Evolutionary conservation across 2,797 vertebrate genomes (phyloP).

Genomic region (Silurus lanzhouensis): DNA sequence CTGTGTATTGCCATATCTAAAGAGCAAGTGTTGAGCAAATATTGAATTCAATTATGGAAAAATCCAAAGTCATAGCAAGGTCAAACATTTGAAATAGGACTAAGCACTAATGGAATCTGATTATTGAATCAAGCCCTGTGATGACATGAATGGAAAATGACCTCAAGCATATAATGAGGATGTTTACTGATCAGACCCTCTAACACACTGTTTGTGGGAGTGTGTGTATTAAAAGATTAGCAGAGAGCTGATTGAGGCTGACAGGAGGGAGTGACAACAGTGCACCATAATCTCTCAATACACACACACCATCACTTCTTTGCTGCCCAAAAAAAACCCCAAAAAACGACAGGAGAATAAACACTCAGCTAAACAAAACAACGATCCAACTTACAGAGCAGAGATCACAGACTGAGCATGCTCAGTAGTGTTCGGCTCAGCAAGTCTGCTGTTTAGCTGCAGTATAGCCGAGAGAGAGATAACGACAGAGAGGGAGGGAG

Average conservation of each 20-base stretch:
- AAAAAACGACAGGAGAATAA: background rate
- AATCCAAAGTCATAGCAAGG: slow-evolving; percentile 1
- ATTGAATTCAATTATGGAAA: background rate
- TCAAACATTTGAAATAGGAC: background rate
- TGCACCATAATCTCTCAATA: slow-evolving; percentile 57
- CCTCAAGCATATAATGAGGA: slow-evolving; percentile 9
- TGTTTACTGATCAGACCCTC: background rate
- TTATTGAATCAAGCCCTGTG: background rate
- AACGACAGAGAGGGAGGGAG: background rate
- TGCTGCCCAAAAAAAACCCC: background rate
- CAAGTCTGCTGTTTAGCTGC: slow-evolving; percentile 78
- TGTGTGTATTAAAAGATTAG: slow-evolving; percentile 78
- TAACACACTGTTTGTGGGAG: slow-evolving; percentile 22
- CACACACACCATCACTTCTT: background rate
- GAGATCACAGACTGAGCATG: slow-evolving; percentile 68
- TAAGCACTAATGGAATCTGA: background rate
- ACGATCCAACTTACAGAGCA: slow-evolving; percentile 36
- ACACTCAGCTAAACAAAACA: slow-evolving; percentile 34
- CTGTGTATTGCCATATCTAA: background rate
- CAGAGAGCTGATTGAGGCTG: slow-evolving; percentile 66
- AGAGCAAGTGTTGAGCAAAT: background rate
- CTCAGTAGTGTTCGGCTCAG: slow-evolving; percentile 71
- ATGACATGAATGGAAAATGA: background rate
- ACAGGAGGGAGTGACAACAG: slow-evolving; percentile 53
- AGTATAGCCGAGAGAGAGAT: slow-evolving; percentile 61